Evolutionary conservation across 2,888 invertebrate species (phyloP), one percentile per base, ranked within the genome.

Genomic region (Melikaiella ostensackeni): DNA sequence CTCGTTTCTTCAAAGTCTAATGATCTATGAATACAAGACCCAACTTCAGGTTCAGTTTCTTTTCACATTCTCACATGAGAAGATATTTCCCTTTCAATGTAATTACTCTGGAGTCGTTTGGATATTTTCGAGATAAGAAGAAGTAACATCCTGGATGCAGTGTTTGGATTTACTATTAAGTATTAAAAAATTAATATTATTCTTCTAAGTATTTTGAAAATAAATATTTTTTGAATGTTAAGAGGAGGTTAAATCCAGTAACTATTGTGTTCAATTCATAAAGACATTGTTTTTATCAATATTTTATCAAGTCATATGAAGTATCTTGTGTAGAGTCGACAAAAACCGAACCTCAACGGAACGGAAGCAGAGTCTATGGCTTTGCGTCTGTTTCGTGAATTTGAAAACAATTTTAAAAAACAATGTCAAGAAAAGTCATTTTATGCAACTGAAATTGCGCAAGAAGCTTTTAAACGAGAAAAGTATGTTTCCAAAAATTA

Each of bases 161-260:
- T 70, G 70, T 50, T n/a, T 27, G 50, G 70, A 70, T 50, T 30
- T 30, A 38, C 19, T n/a, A 30, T 70, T 50, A 33, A 55, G 50
- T 70, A 70, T 70, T 33, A 30, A 19, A 70, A n/a, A 9, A 24
- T 50, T n/a, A 9, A 55, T 55, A 21, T 9, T 55, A 21, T 21
- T 55, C 55, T 9, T 62, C 19, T 0, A 19, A 30, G 19, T 27
- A 61, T 61, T 61, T 27, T 16, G 11, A 33, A 7, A 62, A 19
- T 19, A 33, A 62, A 33, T 19, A n/a, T 8, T 33, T 38, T 63
- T 38, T 38, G 1, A 3, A 11, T 63, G 16, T 8, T 19, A 1
- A 11, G 38, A 35, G 63, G 2, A 63, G 11, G 27, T 27, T 59
- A 6, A 7, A 27, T 59, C 11, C 27, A 59, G 27, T 59, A 7